phyloP scores from a whole-genome alignment of 2,113 vertebrate species.

The Suncus etruscus region DNA sequence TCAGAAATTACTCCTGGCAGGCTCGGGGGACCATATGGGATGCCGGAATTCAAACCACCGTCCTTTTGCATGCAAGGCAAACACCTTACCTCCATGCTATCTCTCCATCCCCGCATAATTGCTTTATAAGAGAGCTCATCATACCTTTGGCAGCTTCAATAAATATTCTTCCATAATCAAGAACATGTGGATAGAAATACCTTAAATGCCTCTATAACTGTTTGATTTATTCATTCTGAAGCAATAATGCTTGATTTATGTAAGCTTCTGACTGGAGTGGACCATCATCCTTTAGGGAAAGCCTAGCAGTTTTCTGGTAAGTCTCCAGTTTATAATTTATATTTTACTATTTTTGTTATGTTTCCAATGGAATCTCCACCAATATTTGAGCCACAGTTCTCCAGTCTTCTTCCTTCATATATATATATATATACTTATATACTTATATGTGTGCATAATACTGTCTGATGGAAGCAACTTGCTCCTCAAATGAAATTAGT shows the following conservation, averaged over 20 bases:
- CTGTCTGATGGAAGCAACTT: constrained; percentile 98
- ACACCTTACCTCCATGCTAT: too few species aligned
- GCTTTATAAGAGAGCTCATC: constrained; percentile 98
- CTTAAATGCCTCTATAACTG: constrained; percentile 99
- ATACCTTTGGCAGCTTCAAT: constrained; percentile 99
- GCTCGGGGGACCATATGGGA: too few species aligned
- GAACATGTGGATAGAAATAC: constrained; percentile 96
- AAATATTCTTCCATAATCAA: constrained; percentile 98
- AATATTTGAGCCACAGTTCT: constrained; percentile 98
- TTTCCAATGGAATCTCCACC: constrained; percentile 98
- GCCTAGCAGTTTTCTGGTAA: constrained; percentile 97
- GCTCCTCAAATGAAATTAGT: constrained; percentile 99
- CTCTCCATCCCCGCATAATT: constrained; percentile 88
- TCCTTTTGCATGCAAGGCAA: too few species aligned
- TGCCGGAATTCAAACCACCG: too few species aligned
- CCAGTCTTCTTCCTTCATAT: constrained; percentile 99
- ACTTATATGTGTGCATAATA: constrained; percentile 94
- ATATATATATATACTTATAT: constrained; percentile 61
- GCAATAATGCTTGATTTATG: constrained; percentile 97
- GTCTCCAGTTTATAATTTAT: constrained; percentile 99
- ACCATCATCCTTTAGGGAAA: constrained; percentile 98
- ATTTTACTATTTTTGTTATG: constrained; percentile 98
- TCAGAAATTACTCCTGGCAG: too few species aligned
- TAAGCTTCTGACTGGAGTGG: constrained; percentile 98
- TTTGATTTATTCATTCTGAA: constrained; percentile 98